Percentiles rank a stretch among this genome's conserved stretches.
phyloP scores from a whole-genome alignment of 2,888 invertebrate genomes.

The Dynastes maya region DNA sequence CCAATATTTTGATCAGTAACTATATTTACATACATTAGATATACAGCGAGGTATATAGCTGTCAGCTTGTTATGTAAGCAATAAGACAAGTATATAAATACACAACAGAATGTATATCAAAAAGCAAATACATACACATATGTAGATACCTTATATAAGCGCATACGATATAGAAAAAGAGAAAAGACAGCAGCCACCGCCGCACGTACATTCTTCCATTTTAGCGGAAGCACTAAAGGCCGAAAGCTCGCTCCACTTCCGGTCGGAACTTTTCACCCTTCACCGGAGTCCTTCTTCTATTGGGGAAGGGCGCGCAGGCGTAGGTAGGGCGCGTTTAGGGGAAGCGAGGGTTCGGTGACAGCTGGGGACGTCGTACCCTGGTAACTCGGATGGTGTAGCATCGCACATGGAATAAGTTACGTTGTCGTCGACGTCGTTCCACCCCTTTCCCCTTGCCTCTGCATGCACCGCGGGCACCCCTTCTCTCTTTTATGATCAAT shows the following conservation, averaged over 20 bases:
- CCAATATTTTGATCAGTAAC: no score
- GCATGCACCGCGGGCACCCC: constrained; percentile 21
- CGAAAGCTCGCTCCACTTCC: constrained; percentile 66
- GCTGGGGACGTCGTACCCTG: constrained; percentile 46
- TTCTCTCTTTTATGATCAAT: constrained; percentile 61
- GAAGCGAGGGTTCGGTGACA: constrained; percentile 15
- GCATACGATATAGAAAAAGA: neutral
- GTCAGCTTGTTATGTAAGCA: neutral
- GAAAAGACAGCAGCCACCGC: neutral
- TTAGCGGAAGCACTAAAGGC: constrained; percentile 68
- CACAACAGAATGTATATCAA: neutral
- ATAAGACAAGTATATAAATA: neutral
- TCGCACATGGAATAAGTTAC: constrained; percentile 45
- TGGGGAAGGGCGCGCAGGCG: constrained; percentile 62
- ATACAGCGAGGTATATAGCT: no score
- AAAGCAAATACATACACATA: neutral
- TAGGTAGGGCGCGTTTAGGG: neutral
- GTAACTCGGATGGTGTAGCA: constrained; percentile 47
- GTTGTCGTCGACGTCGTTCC: neutral
- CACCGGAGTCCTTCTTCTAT: constrained; percentile 60
- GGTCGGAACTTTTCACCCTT: constrained; percentile 62
- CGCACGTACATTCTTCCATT: constrained; percentile 62
- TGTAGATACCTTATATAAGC: neutral
- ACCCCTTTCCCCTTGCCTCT: constrained; percentile 36
- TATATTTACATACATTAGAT: no score